Conservation (phyloP, 2,797 vertebrate genomes). For the Rhabdomys pumilio region DNA sequence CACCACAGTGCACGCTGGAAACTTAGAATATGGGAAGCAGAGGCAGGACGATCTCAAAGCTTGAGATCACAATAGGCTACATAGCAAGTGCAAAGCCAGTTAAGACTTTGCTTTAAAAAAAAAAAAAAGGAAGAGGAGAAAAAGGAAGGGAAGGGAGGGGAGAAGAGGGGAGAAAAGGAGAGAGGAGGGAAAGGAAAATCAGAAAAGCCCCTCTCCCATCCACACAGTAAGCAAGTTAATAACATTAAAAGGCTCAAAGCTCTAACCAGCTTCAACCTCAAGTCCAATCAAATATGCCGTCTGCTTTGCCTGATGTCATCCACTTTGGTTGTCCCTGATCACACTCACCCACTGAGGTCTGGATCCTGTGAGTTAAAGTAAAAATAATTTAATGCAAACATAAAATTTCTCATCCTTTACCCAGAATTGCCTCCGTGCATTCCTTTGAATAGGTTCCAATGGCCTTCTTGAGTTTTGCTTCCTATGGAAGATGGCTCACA, state of each 20-base stretch:
- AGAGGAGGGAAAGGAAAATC: accelerated
- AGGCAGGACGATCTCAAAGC: not conserved
- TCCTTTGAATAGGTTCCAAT: not conserved
- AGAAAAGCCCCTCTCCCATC: not conserved
- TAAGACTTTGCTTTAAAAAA: too few species aligned
- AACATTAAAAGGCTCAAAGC: not conserved
- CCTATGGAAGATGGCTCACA: not conserved
- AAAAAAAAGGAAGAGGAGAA: not conserved
- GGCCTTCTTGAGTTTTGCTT: conserved; percentile 44
- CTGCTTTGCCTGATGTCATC: not conserved
- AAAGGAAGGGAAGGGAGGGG: too few species aligned
- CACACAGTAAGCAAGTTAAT: not conserved
- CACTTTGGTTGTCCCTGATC: not conserved
- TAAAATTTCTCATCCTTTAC: conserved; percentile 14
- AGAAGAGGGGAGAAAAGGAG: accelerated
- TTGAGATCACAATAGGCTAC: not conserved
- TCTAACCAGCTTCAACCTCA: not conserved
- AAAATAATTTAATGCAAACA: not conserved
- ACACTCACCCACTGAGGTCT: not conserved
- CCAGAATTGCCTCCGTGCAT: not conserved
- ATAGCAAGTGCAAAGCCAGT: not conserved
- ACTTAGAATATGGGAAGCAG: not conserved
- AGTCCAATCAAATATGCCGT: not conserved
- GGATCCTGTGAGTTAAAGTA: not conserved
- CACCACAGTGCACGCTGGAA: accelerated